These are phyloP conservation scores for Allygus modestus DNA, from an alignment of 2,888 invertebrate genomes.

Conservation along the genomic window DNA sequence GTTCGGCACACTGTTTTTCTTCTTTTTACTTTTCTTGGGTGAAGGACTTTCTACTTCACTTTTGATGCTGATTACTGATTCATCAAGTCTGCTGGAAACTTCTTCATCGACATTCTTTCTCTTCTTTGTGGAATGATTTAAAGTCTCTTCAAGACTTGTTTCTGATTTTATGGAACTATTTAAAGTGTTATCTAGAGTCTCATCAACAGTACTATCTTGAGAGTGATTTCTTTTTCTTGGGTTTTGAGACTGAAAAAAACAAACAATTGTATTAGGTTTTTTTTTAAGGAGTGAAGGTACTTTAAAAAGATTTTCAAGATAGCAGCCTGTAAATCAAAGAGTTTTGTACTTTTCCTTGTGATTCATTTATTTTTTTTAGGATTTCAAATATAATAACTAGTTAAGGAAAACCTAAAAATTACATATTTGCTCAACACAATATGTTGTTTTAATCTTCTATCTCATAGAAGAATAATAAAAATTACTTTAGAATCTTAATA, in stretches of 20 bases:
- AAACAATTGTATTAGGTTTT: no score
- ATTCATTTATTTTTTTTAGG: no score
- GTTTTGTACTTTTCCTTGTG: no score
- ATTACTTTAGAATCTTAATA: no score
- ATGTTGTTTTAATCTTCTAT: no score
- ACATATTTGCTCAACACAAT: no score
- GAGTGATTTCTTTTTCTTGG: conserved; percentile 35
- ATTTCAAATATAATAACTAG: no score
- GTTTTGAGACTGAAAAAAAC: background rate
- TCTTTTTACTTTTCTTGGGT: background rate
- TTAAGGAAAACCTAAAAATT: no score
- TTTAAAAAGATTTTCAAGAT: no score
- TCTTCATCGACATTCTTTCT: background rate
- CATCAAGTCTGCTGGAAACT: background rate
- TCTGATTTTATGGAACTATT: conserved; percentile 25
- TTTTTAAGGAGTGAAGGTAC: no score
- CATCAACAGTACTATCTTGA: background rate
- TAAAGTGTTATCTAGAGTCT: background rate
- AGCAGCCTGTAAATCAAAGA: no score
- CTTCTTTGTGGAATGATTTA: background rate
- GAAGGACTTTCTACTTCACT: conserved; percentile 3
- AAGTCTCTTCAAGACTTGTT: conserved; percentile 1
- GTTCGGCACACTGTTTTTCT: background rate
- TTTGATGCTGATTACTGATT: conserved; percentile 2
- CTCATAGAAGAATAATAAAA: no score